phyloP scores from a whole-genome alignment of 2,797 vertebrate species.

The Leptodactylus fallax region DNA sequence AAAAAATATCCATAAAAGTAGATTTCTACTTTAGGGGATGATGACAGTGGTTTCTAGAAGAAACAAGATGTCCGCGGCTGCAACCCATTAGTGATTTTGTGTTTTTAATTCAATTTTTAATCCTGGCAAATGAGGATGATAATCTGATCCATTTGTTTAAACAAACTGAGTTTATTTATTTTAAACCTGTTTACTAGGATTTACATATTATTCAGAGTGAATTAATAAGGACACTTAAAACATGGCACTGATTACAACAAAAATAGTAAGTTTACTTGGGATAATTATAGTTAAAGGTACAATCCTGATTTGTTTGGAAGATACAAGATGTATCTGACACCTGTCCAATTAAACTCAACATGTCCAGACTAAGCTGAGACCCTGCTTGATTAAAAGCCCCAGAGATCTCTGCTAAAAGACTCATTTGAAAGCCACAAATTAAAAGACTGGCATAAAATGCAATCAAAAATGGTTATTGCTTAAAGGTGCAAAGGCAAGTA shows the following conservation, averaged over 20 bases:
- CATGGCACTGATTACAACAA: slow-evolving; percentile 53
- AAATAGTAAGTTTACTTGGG: slow-evolving; percentile 56
- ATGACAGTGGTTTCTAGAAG: neutral
- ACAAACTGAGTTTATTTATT: slow-evolving; percentile 23
- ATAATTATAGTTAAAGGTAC: slow-evolving; percentile 55
- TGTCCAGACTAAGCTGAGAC: slow-evolving; percentile 40
- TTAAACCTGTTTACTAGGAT: slow-evolving; percentile 40
- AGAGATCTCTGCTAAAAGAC: slow-evolving; percentile 52
- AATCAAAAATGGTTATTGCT: slow-evolving; percentile 54
- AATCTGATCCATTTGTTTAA: slow-evolving; percentile 40
- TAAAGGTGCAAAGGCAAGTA: slow-evolving; percentile 29
- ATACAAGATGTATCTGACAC: slow-evolving; percentile 55
- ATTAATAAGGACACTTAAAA: slow-evolving; percentile 44
- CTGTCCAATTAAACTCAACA: slow-evolving; percentile 55
- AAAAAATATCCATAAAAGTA: neutral
- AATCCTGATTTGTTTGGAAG: slow-evolving; percentile 50
- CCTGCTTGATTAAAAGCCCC: slow-evolving; percentile 55
- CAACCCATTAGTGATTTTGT: slow-evolving; percentile 6
- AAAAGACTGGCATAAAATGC: slow-evolving; percentile 45
- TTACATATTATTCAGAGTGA: slow-evolving; percentile 44
- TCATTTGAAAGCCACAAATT: slow-evolving; percentile 53
- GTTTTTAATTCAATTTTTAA: neutral
- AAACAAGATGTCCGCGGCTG: neutral
- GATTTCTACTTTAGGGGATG: neutral
- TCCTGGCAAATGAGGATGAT: neutral